Percentiles rank a stretch among this genome's conserved stretches.
phyloP scores from a whole-genome alignment of 2,113 vertebrate species.

The Sturnus vulgaris region DNA sequence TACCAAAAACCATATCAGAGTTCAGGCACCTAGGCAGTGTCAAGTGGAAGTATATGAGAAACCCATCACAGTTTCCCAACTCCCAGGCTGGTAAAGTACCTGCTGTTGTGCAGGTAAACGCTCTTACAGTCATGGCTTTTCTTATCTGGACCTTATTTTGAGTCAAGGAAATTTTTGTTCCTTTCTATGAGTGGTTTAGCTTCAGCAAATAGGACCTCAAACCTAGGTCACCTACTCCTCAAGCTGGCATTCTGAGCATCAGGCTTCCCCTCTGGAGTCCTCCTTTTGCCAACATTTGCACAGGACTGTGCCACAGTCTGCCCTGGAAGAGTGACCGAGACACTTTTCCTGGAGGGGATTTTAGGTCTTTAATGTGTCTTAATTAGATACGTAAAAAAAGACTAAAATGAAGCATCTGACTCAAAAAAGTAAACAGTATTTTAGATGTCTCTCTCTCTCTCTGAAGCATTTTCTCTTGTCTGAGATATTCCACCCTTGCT shows the following conservation, averaged over 20 bases:
- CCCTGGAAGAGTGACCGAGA: neutral
- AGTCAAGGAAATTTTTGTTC: neutral
- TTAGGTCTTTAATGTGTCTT: neutral
- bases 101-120: neutral
- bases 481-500: accelerated
- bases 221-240: neutral
- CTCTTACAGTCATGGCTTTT: neutral
- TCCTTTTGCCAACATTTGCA: neutral
- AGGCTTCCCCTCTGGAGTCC: neutral
- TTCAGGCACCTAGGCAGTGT: neutral
- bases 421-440: neutral
- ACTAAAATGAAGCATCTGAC: neutral
- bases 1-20: neutral
- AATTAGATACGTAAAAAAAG: neutral
- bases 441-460: neutral
- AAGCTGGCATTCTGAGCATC: neutral
- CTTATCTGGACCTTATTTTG: neutral
- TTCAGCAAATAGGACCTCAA: neutral
- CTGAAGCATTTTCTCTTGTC: neutral
- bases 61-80: neutral
- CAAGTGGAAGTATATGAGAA: neutral
- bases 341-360: neutral
- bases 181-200: neutral
- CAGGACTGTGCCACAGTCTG: neutral
- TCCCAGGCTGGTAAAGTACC: neutral